Base-by-base conservation (phyloP, 2,888 invertebrate species). In the Clitarchus hookeri region DNA sequence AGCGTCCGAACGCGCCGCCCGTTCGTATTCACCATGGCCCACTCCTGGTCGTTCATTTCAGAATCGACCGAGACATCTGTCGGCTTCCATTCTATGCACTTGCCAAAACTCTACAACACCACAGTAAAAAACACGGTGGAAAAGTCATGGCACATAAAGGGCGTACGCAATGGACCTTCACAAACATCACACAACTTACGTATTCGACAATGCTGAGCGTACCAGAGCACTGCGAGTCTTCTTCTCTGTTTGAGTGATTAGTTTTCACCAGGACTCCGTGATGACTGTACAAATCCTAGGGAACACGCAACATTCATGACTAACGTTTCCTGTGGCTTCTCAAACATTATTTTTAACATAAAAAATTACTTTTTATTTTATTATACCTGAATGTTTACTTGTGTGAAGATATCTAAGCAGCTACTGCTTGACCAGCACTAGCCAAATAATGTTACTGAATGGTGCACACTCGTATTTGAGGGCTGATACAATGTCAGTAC, bases 41-140 rank as follows among this genome's bases (percentile, higher is more conserved):
- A 97, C 90, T 96, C 97, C 78, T 91, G 91, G 89, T 92, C 87
- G 48, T 86, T 96, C 1, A 94, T 94, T 88, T 96, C 96, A 0
- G 95, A 94, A 89, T 96, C 96, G 23, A 97, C 94, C 83, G 95
- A 96, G 88, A 96, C 92, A 90, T 97, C 96, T 87, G 95, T 95
- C 0, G 96, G 96, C 90, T 95, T 94, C 97, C 97, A 97, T 91
- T 97, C 97, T 85, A 97, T 94, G 88, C 93, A 94, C 88, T 94
- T 94, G n/a, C 93, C 93, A 89, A 91, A 91, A 89, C 90, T 91
- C 93, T 93, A 88, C 6, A 89, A 89, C 86, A 86, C 19, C n/a
- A 16, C 65, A 82, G 26, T 27, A 82, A 82, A 36, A 79, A 82
- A 36, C 12, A 82, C 9, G 8, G 26, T 82, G 44, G n/a, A 26